phyloP scores from a whole-genome alignment of 1,140 invertebrate species.

The Hycleus cichorii region DNA sequence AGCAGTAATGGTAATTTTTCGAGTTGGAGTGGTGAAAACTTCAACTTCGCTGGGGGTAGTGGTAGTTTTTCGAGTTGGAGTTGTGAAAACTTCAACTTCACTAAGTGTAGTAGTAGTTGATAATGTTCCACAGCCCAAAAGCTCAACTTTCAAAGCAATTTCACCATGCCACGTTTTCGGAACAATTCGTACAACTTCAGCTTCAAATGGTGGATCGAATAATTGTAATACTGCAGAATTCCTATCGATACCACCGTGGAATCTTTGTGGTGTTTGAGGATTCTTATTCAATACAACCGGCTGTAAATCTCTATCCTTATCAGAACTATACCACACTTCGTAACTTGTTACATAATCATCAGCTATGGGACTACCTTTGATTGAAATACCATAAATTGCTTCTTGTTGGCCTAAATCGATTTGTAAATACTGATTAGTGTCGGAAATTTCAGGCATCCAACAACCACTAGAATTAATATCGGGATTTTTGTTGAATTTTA shows the following conservation, averaged over 20 bases:
- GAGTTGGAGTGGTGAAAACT: conserved; percentile 60
- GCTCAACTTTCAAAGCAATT: conserved; percentile 64
- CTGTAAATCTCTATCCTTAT: conserved; percentile 19
- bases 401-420: conserved; percentile 55
- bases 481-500: conserved; percentile 43
- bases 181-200: conserved; percentile 59
- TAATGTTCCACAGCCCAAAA: conserved; percentile 60
- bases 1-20: not conserved
- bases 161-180: conserved; percentile 69
- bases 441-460: conserved; percentile 54
- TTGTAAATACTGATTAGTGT: conserved; percentile 61
- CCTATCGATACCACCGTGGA: conserved; percentile 62
- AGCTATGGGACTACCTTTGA: conserved; percentile 57
- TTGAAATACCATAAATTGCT: conserved; percentile 63
- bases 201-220: conserved; percentile 62
- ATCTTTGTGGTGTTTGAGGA: conserved; percentile 41
- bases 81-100: conserved; percentile 2
- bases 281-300: conserved; percentile 23
- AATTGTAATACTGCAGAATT: conserved; percentile 52
- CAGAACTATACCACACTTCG: conserved; percentile 55
- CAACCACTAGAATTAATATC: conserved; percentile 41
- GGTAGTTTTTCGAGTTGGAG: not conserved
- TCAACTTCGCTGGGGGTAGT: conserved; percentile 47
- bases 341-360: conserved; percentile 73
- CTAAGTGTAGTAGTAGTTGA: conserved; percentile 26